Base-by-base conservation (phyloP, 2,888 invertebrate genomes). In the Nomada fucata region DNA sequence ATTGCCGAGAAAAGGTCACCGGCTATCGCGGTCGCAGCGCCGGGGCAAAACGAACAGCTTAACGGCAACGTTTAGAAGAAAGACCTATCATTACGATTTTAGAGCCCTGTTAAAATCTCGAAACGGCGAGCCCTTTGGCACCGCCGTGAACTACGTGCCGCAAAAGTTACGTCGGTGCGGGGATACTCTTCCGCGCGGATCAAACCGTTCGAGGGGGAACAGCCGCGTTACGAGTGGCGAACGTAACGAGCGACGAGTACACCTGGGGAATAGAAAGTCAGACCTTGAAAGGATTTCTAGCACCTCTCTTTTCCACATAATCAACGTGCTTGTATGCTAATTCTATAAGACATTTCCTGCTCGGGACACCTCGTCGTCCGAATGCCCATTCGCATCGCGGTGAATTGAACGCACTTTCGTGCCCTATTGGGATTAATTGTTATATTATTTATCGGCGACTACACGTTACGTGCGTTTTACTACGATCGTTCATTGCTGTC, bases 221-320 rank as follows among this genome's bases (percentile, higher is more conserved):
- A 64, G 50, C 55, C 47, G 53, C 52, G 60, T 69, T 67, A 26
- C 74, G 42, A 61, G 18, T 23, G 61, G 57, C 60, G 57, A 73
- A 64, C 63, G 70, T 67, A 77, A 76, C 65, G 79, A 50, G 79
- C 81, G 77, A 81, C 72, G 82, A 88, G 88, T 88, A 80, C 55
- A 76, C 63, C 57, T 47, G 63, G 55, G 64, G 74, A 77, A 71
- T 89, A 86, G 88, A 89, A 89, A 90, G 89, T 82, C 73, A 47
- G 61, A 83, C 67, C 73, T 71, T 65, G 81, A 71, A 76, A 73
- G 50, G 68, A 84, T 86, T 85, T 86, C 80, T 82, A 85, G 29
- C 76, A 64, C 57, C 69, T 69, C 69, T 75, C 55, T 65, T 74
- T 73, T 79, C 42, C 15, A 26, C 57, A 57, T 69, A 63, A 74